Evolutionary conservation across 2,797 vertebrate species (phyloP).

Genomic region (Siniperca obscura): DNA sequence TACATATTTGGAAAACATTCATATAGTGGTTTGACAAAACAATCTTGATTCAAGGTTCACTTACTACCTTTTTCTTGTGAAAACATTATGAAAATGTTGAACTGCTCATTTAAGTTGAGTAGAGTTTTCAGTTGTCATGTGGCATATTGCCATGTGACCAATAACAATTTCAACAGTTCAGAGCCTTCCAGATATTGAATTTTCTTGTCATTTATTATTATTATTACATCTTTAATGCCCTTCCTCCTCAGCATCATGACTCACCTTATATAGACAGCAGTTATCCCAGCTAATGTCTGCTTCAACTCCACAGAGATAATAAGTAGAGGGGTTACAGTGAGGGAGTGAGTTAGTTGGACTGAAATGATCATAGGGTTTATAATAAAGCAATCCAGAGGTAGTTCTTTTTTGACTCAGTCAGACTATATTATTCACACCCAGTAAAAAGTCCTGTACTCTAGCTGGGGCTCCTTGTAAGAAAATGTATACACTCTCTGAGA

Average conservation of each 20-base stretch:
- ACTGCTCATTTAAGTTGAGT: not conserved
- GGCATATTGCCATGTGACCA: not conserved
- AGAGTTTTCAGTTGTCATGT: not conserved
- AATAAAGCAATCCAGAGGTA: constrained; percentile 1
- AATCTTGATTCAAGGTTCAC: too few species aligned
- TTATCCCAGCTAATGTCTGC: not conserved
- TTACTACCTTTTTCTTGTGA: too few species aligned
- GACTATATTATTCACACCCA: constrained; percentile 55
- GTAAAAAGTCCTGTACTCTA: constrained; percentile 45
- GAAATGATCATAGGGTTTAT: constrained; percentile 29
- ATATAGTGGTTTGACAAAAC: too few species aligned
- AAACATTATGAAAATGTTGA: not conserved
- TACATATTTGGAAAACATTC: too few species aligned
- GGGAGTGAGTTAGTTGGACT: constrained; percentile 6
- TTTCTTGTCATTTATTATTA: not conserved
- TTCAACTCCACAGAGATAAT: constrained; percentile 1
- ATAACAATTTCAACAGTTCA: not conserved
- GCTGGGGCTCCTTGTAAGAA: constrained; percentile 11
- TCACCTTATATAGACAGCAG: not conserved
- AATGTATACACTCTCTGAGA: constrained; percentile 30
- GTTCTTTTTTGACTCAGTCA: constrained; percentile 29
- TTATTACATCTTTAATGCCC: not conserved
- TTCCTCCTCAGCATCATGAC: not conserved
- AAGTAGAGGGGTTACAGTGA: not conserved
- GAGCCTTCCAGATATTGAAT: not conserved